Base-by-base conservation (phyloP, 2,797 vertebrate species). In the Siniperca undulata region DNA sequence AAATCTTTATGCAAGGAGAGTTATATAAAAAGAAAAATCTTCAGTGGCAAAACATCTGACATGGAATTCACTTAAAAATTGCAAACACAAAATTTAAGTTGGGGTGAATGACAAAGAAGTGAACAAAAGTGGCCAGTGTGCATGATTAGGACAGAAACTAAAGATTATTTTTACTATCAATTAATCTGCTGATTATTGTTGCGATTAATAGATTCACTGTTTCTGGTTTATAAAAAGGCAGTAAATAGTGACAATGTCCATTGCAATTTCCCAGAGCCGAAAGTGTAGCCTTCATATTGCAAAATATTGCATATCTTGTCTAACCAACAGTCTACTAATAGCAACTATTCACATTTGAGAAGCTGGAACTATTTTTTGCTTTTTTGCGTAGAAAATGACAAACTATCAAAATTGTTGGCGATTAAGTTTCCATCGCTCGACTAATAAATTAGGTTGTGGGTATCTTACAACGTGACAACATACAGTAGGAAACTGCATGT, bases 1-100 rank as follows among this genome's bases (percentile, higher is more conserved):
- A 40, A 66, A 53, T 66, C n/a, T 60, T 60, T 36, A 36, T 11
- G 60, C 40, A 80, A 53, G 30, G 24, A 42, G 36, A 71, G 75
- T 76, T 70, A 38, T 58, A 74, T 60, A 58, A 74, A 71, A 27
- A 60, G 38, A 14, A 20, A 56, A 62, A 24, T 40, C 7, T 19
- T 52, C 24, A 36, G 34, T 56, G 30, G 72, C 13, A 72, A 62
- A 68, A 40, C 30, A 27, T 34, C 19, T 64, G 17, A 46, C 19
- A 22, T 19, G 20, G 38, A 65, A 48, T 70, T 59, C 13, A 68
- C 34, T 27, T 22, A 14, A 48, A 64, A 52, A 24, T 10, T 2
- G 3, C 13, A 30, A 30, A 24, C 36, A 12, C 12, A n/a, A 16
- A 62, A 14, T 67, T 65, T 3, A 56, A 24, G 10, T 7, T 40